A percentile compares a stretch with the other conserved stretches of the same genome.
phyloP scores from a whole-genome alignment of 2,113 vertebrate species.

The Bufo gargarizans region DNA sequence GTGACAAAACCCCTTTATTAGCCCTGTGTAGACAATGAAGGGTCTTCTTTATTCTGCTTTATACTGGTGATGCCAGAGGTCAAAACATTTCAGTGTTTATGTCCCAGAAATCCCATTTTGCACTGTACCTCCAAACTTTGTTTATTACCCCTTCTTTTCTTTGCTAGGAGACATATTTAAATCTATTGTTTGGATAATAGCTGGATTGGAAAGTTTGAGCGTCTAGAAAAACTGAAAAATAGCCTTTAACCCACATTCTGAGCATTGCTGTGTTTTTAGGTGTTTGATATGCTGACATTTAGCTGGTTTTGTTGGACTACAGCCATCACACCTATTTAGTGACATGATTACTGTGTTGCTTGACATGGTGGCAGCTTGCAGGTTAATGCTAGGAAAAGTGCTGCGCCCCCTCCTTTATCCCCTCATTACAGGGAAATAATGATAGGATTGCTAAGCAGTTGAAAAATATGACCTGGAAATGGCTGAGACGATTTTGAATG shows the following conservation, averaged over 20 bases:
- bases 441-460: slow-evolving; percentile 58
- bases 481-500: slow-evolving; percentile 54
- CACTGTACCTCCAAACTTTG: neutral
- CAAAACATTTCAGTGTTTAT: neutral
- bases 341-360: slow-evolving; percentile 53
- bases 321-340: slow-evolving; percentile 58
- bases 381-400: slow-evolving; percentile 55
- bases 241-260: neutral
- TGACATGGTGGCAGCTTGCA: slow-evolving; percentile 56
- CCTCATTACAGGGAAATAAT: slow-evolving; percentile 59
- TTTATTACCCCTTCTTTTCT: neutral
- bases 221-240: slow-evolving; percentile 18
- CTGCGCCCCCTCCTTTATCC: slow-evolving; percentile 54
- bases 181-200: neutral
- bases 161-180: neutral
- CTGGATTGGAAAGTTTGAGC: neutral
- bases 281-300: slow-evolving; percentile 50
- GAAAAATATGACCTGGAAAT: slow-evolving; percentile 57
- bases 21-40: too few relatives aligned
- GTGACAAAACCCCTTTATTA: too few relatives aligned
- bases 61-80: too few relatives aligned
- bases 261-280: slow-evolving; percentile 41
- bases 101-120: too few relatives aligned
- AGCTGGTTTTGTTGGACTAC: slow-evolving; percentile 47
- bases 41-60: too few relatives aligned